Percentiles rank a stretch among this genome's conserved stretches.
These are phyloP conservation scores for Rhizoglyphus robini DNA, from an alignment of 1,140 invertebrate genomes.

Conservation along the genomic window DNA sequence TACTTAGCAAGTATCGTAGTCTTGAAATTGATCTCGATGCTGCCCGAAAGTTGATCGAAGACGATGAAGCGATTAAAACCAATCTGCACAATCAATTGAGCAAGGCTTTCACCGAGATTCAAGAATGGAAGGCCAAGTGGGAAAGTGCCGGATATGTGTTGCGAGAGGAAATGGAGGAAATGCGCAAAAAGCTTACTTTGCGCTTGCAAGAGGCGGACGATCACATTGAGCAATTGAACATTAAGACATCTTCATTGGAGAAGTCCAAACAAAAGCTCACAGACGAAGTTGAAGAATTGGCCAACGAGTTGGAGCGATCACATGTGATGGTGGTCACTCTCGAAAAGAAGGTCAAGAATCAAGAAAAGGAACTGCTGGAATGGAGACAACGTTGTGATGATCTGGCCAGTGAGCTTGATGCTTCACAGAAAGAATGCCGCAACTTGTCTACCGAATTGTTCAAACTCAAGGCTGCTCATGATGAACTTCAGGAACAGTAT, in stretches of 20 bases:
- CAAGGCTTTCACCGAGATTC: conserved; percentile 90
- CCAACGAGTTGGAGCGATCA: conserved; percentile 88
- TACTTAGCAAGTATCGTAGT: conserved; percentile 91
- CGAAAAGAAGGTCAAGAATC: conserved; percentile 99
- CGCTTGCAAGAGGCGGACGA: conserved; percentile 94
- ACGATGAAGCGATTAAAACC: conserved; percentile 90
- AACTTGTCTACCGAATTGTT: conserved; percentile 99
- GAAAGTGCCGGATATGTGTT: conserved; percentile 89
- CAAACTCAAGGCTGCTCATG: conserved; percentile 92
- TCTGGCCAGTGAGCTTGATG: conserved; percentile 88
- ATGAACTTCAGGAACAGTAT: conserved; percentile 91
- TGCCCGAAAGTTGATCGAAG: conserved; percentile 82
- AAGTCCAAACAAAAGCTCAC: conserved; percentile 92
- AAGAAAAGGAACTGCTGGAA: conserved; percentile 98
- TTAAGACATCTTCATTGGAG: conserved; percentile 87
- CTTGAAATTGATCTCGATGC: conserved; percentile 93
- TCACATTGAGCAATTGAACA: conserved; percentile 90
- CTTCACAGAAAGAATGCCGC: conserved; percentile 95
- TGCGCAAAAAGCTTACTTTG: conserved; percentile 83
- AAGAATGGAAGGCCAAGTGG: conserved; percentile 91
- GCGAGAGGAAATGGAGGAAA: conserved; percentile 94
- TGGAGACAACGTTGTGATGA: conserved; percentile 99
- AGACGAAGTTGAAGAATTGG: conserved; percentile 94
- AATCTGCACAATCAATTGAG: conserved; percentile 79
- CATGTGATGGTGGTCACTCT: conserved; percentile 85